These are phyloP conservation scores for Globia sparganii DNA, from an alignment of 2,888 invertebrate genomes.

Conservation along the genomic window DNA sequence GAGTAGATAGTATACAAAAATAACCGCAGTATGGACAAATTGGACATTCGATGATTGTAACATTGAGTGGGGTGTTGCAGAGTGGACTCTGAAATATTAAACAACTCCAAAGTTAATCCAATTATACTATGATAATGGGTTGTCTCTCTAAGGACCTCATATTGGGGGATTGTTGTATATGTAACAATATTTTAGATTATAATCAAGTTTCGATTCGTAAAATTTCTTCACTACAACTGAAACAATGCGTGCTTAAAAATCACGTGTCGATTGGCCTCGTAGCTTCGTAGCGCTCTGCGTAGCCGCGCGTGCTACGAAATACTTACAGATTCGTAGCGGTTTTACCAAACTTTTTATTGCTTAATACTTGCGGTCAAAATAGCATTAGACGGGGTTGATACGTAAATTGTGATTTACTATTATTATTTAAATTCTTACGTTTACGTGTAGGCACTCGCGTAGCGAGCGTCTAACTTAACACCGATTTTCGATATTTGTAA, in stretches of 20 bases:
- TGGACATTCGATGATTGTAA: conserved; percentile 35
- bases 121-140: conserved; percentile 29
- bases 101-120: conserved; percentile 22
- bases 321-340: conserved; percentile 66
- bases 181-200: background rate
- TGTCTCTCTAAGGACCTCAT: background rate
- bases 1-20: background rate
- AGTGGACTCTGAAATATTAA: conserved; percentile 51
- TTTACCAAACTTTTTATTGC: conserved; percentile 68
- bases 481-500: conserved; percentile 77
- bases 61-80: conserved; percentile 14
- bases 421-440: conserved; percentile 54
- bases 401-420: conserved; percentile 56
- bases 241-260: conserved; percentile 61
- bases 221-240: conserved; percentile 21
- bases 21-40: conserved; percentile 2
- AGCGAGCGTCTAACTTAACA: conserved; percentile 56
- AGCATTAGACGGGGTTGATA: conserved; percentile 55
- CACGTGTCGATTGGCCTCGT: conserved; percentile 60
- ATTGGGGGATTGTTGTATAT: background rate
- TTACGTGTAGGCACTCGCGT: conserved; percentile 40
- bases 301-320: conserved; percentile 69
- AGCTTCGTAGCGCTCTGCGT: conserved; percentile 61
- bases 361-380: conserved; percentile 67
- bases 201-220: conserved; percentile 13